A percentile compares a stretch with the other conserved stretches of the same genome.
Conservation (phyloP, 2,113 vertebrate genomes). For the Physeter macrocephalus region DNA sequence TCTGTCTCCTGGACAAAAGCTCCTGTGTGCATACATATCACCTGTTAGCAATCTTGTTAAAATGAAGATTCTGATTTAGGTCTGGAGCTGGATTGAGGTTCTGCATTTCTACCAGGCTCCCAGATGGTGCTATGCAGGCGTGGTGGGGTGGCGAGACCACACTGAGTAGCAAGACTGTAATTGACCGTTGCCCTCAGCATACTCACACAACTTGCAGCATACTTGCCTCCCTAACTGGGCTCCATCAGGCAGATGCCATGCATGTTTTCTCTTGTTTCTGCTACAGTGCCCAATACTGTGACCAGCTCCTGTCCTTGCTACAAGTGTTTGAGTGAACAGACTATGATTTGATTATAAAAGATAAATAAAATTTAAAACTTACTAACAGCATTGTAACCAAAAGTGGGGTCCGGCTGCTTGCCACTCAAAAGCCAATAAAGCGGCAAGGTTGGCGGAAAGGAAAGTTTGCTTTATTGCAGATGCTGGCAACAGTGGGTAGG, state of each 20-base stretch:
- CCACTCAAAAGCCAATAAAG: no score
- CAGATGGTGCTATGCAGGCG: not conserved
- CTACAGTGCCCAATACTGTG: not conserved
- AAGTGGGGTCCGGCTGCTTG: no score
- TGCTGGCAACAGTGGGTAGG: no score
- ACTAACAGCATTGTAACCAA: not conserved
- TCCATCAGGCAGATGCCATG: not conserved
- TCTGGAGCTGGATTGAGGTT: not conserved
- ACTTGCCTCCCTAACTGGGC: not conserved
- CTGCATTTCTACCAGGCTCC: not conserved
- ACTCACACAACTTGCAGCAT: not conserved
- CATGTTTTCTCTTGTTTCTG: not conserved
- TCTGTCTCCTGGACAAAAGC: not conserved
- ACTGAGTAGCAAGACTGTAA: not conserved
- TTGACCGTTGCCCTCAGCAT: not conserved
- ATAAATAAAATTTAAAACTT: not conserved
- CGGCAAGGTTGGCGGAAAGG: no score
- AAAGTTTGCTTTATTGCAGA: no score
- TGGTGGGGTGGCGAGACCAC: not conserved
- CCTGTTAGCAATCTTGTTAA: not conserved
- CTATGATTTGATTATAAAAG: not conserved
- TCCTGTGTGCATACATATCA: not conserved
- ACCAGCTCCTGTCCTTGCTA: not conserved
- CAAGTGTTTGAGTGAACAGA: not conserved
- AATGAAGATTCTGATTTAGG: not conserved